A percentile compares a stretch with the other conserved stretches of the same genome.
These are phyloP conservation scores for Drosophila carrolli DNA, from an alignment of 1,140 invertebrate species.

Conservation along the genomic window DNA sequence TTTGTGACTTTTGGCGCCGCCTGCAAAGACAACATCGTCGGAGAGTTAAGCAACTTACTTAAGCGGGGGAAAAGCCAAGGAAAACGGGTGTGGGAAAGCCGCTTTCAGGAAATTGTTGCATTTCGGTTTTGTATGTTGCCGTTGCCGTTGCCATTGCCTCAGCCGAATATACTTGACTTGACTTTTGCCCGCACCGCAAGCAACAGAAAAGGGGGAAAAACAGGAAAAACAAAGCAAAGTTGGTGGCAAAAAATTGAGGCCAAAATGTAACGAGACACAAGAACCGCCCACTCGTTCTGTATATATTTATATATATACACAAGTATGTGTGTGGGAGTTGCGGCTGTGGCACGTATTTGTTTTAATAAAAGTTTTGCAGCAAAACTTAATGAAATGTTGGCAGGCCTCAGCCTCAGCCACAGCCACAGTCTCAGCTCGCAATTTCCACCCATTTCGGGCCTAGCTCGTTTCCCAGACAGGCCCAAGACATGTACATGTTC, in stretches of 20 bases:
- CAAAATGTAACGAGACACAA: slow-evolving; percentile 77
- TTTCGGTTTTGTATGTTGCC: slow-evolving; percentile 60
- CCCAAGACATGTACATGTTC: slow-evolving; percentile 44
- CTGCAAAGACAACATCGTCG: slow-evolving; percentile 73
- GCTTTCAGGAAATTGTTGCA: slow-evolving; percentile 80
- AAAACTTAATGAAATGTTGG: slow-evolving; percentile 83
- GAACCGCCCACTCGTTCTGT: slow-evolving; percentile 17
- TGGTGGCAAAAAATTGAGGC: slow-evolving; percentile 66
- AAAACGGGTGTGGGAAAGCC: slow-evolving; percentile 38
- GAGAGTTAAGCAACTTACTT: slow-evolving; percentile 80
- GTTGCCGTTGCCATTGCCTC: background rate
- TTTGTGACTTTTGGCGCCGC: slow-evolving; percentile 71
- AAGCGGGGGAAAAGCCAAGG: slow-evolving; percentile 38
- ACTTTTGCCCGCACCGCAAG: slow-evolving; percentile 67
- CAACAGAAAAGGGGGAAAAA: slow-evolving; percentile 27
- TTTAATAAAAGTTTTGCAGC: slow-evolving; percentile 82
- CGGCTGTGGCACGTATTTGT: slow-evolving; percentile 75
- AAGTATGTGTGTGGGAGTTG: slow-evolving; percentile 32
- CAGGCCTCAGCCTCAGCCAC: slow-evolving; percentile 45
- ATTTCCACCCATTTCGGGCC: slow-evolving; percentile 25
- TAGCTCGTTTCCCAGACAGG: slow-evolving; percentile 41
- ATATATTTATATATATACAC: slow-evolving; percentile 4
- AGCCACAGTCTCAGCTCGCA: slow-evolving; percentile 7
- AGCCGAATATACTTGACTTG: slow-evolving; percentile 79
- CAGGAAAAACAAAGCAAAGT: slow-evolving; percentile 37